Percentiles rank a stretch among this genome's conserved stretches.
phyloP scores from a whole-genome alignment of 1,140 invertebrate genomes.

The Calycopis cecrops region DNA sequence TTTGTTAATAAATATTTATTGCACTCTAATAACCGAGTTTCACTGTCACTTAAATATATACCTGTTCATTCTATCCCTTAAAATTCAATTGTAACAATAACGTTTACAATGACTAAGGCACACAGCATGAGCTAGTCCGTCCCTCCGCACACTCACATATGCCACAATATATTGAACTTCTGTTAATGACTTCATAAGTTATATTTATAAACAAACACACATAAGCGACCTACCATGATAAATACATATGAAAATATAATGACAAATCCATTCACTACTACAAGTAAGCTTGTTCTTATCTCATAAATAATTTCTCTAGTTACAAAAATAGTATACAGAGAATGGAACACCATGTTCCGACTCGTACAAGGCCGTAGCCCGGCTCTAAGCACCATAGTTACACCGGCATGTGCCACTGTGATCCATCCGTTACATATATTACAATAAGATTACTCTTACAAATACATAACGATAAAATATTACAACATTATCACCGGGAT shows the following conservation, averaged over 20 bases:
- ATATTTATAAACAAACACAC: conserved; percentile 68
- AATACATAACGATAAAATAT: conserved; percentile 75
- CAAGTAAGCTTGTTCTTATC: conserved; percentile 66
- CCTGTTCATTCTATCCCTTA: conserved; percentile 24
- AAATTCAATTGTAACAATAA: conserved; percentile 34
- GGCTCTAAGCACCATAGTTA: conserved; percentile 54
- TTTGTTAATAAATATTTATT: conserved; percentile 68
- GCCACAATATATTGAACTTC: conserved; percentile 25
- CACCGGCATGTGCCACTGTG: conserved; percentile 45
- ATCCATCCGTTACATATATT: conserved; percentile 68
- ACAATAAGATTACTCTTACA: conserved; percentile 69
- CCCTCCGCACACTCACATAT: conserved; percentile 34
- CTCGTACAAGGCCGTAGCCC: conserved; percentile 19
- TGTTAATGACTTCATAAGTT: conserved; percentile 56
- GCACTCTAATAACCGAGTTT: conserved; percentile 39
- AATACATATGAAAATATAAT: conserved; percentile 74
- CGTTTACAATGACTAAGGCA: conserved; percentile 53
- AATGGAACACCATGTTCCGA: conserved; percentile 40
- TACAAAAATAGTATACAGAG: conserved; percentile 72
- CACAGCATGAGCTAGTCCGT: conserved; percentile 47
- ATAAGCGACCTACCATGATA: conserved; percentile 65
- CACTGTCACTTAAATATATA: conserved; percentile 11
- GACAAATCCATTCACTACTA: conserved; percentile 61
- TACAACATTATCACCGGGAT: conserved; percentile 75
- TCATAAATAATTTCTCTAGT: conserved; percentile 75